Evolutionary conservation across 2,888 invertebrate genomes (phyloP), one percentile per base, ranked within the genome.

Genomic region (Rambutsinella grinnellia): DNA sequence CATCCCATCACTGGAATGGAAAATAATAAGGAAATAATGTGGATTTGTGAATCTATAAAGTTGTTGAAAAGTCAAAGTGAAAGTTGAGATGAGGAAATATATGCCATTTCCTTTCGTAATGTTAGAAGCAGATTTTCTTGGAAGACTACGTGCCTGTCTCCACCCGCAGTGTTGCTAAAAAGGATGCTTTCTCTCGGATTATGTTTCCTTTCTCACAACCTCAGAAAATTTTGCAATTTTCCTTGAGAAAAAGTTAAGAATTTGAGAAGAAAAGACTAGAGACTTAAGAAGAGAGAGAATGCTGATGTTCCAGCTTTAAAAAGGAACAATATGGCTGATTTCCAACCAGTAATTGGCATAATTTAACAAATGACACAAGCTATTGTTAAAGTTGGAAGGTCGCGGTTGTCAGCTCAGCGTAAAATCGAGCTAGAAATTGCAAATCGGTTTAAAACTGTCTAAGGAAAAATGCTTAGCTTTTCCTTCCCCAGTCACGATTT

Each of bases 301-400:
- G 57, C 53, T n/a, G 46, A 46, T 36, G 65, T 36, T n/a, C n/a
- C 36, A 36, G 36, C 36, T 36, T 36, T 13, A 36, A 13, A 36
- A 6, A 57, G 36, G 56, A 13, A 74, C 53, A 74, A 74, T 67
- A 61, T 74, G 74, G 74, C 74, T 67, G 74, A 74, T 74, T 67
- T 74, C 74, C 74, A 74, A 74, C 66, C 74, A 60, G 27, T 74
- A 74, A 74, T 74, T 74, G 74, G 74, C 67, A 67, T 74, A 74
- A 74, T 74, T 74, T 74, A 74, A 66, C 67, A 74, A 74, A 74
- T 44, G 74, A 47, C 74, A 61, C 23, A 63, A 21, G 44, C 6
- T 47, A 23, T 36, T 44, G 56, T 44, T 23, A 66, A 36, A 27
- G 36, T 49, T 26, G 27, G 19, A 5, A 36, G 6, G 13, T 36